Conservation (phyloP, 1,140 invertebrate species). For the Pogonus chalceus region DNA sequence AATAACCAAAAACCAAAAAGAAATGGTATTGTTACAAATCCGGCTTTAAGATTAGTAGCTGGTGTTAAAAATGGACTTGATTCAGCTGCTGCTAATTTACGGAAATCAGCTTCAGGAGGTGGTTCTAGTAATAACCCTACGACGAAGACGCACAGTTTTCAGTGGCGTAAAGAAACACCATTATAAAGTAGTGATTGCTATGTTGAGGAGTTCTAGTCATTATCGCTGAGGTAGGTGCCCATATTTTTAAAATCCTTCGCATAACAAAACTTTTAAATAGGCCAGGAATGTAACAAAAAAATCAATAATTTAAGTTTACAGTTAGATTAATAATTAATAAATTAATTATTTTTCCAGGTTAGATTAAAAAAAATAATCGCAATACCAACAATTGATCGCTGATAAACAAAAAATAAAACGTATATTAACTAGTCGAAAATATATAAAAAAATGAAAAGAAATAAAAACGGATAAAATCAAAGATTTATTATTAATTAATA, state of each 20-base stretch:
- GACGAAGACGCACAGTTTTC: slow-evolving; percentile 54
- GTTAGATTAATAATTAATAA: no score
- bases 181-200: slow-evolving; percentile 35
- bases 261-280: no score
- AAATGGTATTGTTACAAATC: slow-evolving; percentile 87
- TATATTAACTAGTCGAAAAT: not conserved
- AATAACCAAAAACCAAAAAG: slow-evolving; percentile 57
- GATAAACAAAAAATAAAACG: no score
- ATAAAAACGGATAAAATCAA: not conserved
- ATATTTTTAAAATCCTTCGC: no score
- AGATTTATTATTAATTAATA: not conserved
- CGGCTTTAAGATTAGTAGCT: slow-evolving; percentile 64
- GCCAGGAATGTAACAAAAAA: no score
- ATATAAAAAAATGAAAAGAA: not conserved
- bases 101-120: slow-evolving; percentile 36
- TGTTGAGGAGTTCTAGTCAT: no score
- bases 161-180: slow-evolving; percentile 64
- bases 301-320: no score
- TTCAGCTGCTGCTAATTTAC: slow-evolving; percentile 41
- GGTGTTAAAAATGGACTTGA: slow-evolving; percentile 62
- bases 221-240: no score
- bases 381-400: not conserved
- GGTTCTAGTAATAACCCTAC: slow-evolving; percentile 34
- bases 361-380: not conserved
- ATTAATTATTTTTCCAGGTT: not conserved